phyloP scores from a whole-genome alignment of 1,140 invertebrate genomes.

The Pygmarrhopalites habei region DNA sequence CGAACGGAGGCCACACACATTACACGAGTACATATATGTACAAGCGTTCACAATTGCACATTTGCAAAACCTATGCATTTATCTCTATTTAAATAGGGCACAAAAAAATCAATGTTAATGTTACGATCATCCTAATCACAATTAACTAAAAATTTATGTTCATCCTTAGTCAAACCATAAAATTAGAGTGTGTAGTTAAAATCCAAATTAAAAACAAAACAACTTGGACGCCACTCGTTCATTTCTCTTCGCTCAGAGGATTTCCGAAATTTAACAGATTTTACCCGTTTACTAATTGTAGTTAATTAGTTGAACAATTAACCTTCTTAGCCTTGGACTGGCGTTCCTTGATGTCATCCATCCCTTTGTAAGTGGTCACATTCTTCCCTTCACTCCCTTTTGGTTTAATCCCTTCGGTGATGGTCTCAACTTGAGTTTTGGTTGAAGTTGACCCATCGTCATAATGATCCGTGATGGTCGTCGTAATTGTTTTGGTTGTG shows the following conservation, averaged over 20 bases:
- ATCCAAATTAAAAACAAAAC: too few species aligned
- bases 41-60: too few species aligned
- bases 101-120: too few species aligned
- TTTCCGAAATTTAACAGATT: background rate
- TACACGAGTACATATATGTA: too few species aligned
- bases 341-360: slow-evolving; percentile 9
- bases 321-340: slow-evolving; percentile 16
- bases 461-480: slow-evolving; percentile 32
- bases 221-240: too few species aligned
- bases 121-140: too few species aligned
- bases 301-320: background rate
- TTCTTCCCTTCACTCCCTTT: background rate
- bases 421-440: slow-evolving; percentile 28
- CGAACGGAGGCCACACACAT: too few species aligned
- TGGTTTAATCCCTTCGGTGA: slow-evolving; percentile 27
- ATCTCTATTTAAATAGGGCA: too few species aligned
- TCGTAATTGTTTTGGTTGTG: slow-evolving; percentile 32
- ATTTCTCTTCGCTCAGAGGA: background rate
- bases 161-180: too few species aligned
- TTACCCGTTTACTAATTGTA: background rate
- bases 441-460: slow-evolving; percentile 29
- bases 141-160: too few species aligned
- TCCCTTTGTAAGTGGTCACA: slow-evolving; percentile 2
- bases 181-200: too few species aligned
- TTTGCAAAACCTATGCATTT: too few species aligned